Evolutionary conservation across 2,113 vertebrate genomes (phyloP).

Genomic region (Neogobius melanostomus): DNA sequence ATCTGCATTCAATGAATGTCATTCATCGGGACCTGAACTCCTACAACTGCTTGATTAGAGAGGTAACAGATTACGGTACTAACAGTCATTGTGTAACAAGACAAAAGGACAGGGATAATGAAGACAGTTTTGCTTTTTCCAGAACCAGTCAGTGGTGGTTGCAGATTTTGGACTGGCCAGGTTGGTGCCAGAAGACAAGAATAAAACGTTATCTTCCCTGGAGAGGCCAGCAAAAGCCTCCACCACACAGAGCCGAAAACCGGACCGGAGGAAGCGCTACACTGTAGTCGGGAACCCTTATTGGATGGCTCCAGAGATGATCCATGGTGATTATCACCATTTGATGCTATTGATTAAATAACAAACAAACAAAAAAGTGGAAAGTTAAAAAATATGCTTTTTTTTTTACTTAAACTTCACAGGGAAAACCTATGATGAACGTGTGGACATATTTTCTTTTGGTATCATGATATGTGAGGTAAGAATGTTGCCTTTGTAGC

Average conservation of each 20-base stretch:
- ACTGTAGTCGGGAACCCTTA: slow-evolving; percentile 97
- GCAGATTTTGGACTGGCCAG: slow-evolving; percentile 93
- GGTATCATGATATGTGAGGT: slow-evolving; percentile 96
- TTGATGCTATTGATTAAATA: background rate
- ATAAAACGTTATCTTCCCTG: slow-evolving; percentile 58
- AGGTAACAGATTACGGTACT: slow-evolving; percentile 70
- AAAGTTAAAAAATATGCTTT: too few species aligned
- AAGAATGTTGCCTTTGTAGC: slow-evolving; percentile 20
- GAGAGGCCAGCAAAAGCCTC: slow-evolving; percentile 50
- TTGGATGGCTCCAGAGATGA: slow-evolving; percentile 99
- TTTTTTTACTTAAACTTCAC: background rate
- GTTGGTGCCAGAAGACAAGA: slow-evolving; percentile 86
- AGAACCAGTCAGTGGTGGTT: slow-evolving; percentile 86
- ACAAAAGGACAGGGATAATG: background rate
- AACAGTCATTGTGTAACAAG: background rate
- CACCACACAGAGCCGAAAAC: slow-evolving; percentile 81
- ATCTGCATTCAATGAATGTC: slow-evolving; percentile 97
- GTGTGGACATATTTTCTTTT: slow-evolving; percentile 96
- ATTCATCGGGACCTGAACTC: slow-evolving; percentile 98
- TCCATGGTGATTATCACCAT: slow-evolving; percentile 78
- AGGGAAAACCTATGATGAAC: slow-evolving; percentile 95
- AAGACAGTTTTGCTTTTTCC: background rate
- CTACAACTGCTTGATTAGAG: slow-evolving; percentile 93
- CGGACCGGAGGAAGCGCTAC: slow-evolving; percentile 89
- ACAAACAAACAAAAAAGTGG: too few species aligned